Conservation (phyloP, 2,888 invertebrate genomes). For the Zhengitettix transpicula region DNA sequence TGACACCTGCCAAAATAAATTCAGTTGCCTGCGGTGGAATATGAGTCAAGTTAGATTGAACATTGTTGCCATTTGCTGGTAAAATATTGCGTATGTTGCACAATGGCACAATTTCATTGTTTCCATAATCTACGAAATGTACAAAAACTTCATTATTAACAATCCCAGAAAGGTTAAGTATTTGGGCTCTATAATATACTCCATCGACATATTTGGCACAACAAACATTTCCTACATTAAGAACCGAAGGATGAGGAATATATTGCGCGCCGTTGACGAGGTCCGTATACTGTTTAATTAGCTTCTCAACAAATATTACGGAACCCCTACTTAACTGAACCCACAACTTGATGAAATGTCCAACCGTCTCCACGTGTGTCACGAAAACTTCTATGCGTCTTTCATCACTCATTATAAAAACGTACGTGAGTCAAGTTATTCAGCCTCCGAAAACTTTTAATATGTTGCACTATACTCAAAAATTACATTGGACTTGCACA, state of each 20-base stretch:
- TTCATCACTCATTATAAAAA: not conserved
- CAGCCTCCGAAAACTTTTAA: too few relatives aligned
- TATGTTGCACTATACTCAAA: too few relatives aligned
- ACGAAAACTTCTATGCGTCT: conserved; percentile 24
- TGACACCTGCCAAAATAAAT: conserved; percentile 40
- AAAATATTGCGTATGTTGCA: conserved; percentile 40
- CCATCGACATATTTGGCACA: conserved; percentile 51
- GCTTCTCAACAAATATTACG: conserved; percentile 38
- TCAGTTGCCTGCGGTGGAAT: conserved; percentile 40
- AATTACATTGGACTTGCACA: too few relatives aligned
- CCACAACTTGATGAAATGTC: conserved; percentile 51
- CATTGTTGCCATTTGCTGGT: conserved; percentile 23
- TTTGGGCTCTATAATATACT: conserved; percentile 45
- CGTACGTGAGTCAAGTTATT: too few relatives aligned
- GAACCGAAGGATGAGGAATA: conserved; percentile 18
- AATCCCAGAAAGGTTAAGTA: conserved; percentile 31
- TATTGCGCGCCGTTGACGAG: conserved; percentile 30
- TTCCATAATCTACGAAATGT: conserved; percentile 52
- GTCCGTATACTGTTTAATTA: conserved; percentile 20
- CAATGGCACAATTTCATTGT: conserved; percentile 39
- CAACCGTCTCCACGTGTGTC: conserved; percentile 51
- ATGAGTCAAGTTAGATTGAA: conserved; percentile 23
- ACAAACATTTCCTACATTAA: conserved; percentile 36
- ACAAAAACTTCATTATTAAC: conserved; percentile 40
- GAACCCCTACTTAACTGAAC: conserved; percentile 47